Evolutionary conservation across 1,140 invertebrate genomes (phyloP), one percentile per base, ranked within the genome.

Genomic region (Cotesia typhae): DNA sequence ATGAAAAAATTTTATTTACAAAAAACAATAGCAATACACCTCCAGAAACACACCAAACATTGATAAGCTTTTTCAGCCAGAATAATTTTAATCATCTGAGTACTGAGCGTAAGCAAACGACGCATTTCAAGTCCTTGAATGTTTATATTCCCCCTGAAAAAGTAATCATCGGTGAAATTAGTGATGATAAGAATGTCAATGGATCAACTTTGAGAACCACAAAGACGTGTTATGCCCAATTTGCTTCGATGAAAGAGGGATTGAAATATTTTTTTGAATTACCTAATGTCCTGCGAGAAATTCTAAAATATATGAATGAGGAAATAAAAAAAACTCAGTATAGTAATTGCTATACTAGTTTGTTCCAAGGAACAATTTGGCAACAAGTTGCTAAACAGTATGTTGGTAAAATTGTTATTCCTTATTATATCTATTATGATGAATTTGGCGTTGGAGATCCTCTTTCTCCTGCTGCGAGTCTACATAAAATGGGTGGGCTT

Each of bases 101-200:
- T 35, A 73, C 72, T 14, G 65, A 77, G 20, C 57, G 73, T 41
- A 75, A 74, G 53, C 38, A 68, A 12, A 59, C 74, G 36, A 59
- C 68, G 20, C 71, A 57, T 66, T 20, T 74, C 0, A 59, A 71
- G 69, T 63, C 63, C 9, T 67, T 64, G 51, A 64, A 72, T 61
- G 20, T 66, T 14, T 67, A 55, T 52, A 67, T 71, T 51, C 53
- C 52, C 12, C 72, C 70, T 41, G 51, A 66, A 20, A 60, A 63
- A 37, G 28, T 74, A 28, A 55, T 55, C 59, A 41, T 73, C 4
- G 68, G 69, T 28, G 65, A 71, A 47, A 59, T 71, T n/a, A 36
- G 59, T 51, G 68, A 66, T 17, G 65, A 75, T 55, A 64, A 61
- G 38, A 65, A 7, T 36, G 64, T 72, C 59, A 28, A 63, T 55